Evolutionary conservation across 2,888 invertebrate genomes (phyloP).

Genomic region (Erebia ligea): DNA sequence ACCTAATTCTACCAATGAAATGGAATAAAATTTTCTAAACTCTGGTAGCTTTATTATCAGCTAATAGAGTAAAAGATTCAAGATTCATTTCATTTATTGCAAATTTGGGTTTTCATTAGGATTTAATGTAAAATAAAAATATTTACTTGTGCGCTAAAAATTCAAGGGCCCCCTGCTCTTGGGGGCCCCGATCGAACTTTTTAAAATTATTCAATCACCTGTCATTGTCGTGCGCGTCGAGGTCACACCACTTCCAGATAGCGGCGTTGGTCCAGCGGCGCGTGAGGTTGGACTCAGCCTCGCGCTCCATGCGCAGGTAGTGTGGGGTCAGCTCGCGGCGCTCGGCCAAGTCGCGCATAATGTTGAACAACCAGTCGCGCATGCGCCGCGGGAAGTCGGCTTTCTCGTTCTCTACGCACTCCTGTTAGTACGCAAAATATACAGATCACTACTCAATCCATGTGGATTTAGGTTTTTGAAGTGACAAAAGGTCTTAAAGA

Average conservation of each 20-base stretch:
- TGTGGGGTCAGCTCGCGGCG: conserved; percentile 92
- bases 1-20: too few relatives aligned
- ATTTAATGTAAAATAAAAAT: too few relatives aligned
- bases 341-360: conserved; percentile 97
- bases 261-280: conserved; percentile 96
- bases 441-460: too few relatives aligned
- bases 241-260: conserved; percentile 99
- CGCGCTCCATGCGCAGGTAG: conserved; percentile 93
- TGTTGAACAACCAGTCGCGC: conserved; percentile 99
- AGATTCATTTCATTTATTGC: too few relatives aligned
- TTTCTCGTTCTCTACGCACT: conserved; percentile 93
- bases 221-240: conserved; percentile 96
- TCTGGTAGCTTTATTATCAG: too few relatives aligned
- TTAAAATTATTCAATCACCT: conserved; percentile 60
- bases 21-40: too few relatives aligned
- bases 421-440: conserved; percentile 63
- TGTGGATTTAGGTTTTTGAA: too few relatives aligned
- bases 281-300: conserved; percentile 93
- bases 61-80: too few relatives aligned
- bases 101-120: too few relatives aligned
- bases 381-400: conserved; percentile 97
- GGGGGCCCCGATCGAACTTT: background rate
- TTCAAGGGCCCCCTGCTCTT: background rate
- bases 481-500: too few relatives aligned
- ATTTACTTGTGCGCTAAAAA: background rate